These are phyloP conservation scores for Achlya flavicornis DNA, from an alignment of 2,888 invertebrate genomes.

Conservation along the genomic window DNA sequence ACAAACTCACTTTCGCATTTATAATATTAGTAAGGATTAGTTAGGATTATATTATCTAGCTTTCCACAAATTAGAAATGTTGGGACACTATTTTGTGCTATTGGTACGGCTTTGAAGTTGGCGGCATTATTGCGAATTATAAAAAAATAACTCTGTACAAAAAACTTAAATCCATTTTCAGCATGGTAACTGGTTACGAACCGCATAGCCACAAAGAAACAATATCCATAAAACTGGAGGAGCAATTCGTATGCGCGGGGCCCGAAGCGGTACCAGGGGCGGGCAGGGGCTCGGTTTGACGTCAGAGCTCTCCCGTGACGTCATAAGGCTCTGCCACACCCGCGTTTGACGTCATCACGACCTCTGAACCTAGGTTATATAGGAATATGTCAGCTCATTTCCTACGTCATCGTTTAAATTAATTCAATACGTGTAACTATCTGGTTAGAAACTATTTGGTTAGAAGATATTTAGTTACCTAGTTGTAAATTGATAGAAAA, in stretches of 20 bases:
- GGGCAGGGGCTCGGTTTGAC: slow-evolving; percentile 67
- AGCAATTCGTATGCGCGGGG: slow-evolving; percentile 58
- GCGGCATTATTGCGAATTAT: not conserved
- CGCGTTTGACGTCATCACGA: slow-evolving; percentile 75
- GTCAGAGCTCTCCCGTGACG: slow-evolving; percentile 80
- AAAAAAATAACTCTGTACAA: no score
- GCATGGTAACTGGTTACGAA: slow-evolving; percentile 3
- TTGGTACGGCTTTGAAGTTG: no score
- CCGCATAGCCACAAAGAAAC: slow-evolving; percentile 54
- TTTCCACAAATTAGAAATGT: no score
- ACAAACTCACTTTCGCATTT: no score
- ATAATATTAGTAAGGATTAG: no score
- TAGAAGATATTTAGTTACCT: not conserved
- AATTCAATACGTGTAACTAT: not conserved
- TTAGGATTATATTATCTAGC: no score
- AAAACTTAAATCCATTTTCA: not conserved
- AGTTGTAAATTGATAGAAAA: not conserved
- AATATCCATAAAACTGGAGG: slow-evolving; percentile 66
- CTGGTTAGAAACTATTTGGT: no score
- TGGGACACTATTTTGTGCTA: no score
- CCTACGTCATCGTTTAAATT: not conserved
- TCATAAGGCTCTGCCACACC: slow-evolving; percentile 78
- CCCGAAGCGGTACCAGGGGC: slow-evolving; percentile 35
- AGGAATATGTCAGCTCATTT: slow-evolving; percentile 6
- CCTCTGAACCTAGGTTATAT: slow-evolving; percentile 38